These are phyloP conservation scores for Siderastrea siderea DNA, from an alignment of 92 coral and sea anemone genomes.

Conservation along the genomic window DNA sequence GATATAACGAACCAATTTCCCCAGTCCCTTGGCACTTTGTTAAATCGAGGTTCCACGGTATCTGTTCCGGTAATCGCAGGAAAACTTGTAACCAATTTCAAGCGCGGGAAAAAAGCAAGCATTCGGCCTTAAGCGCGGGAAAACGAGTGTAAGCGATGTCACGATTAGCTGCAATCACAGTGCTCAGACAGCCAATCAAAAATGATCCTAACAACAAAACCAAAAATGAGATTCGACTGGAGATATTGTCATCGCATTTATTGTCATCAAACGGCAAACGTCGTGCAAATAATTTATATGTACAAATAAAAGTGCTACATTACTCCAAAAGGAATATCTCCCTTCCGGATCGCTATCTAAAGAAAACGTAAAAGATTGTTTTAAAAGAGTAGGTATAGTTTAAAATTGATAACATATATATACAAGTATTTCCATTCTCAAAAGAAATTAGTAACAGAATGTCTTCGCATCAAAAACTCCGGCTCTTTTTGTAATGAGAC, in stretches of 20 bases:
- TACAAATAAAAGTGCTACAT: not conserved
- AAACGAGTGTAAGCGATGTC: too few relatives aligned
- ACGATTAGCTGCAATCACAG: too few relatives aligned
- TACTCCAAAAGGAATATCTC: not conserved
- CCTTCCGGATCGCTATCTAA: not conserved
- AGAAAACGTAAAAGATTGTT: not conserved
- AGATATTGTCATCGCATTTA: not conserved
- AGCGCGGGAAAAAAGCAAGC: too few relatives aligned
- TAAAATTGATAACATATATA: not conserved
- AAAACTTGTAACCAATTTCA: too few relatives aligned
- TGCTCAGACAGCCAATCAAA: too few relatives aligned
- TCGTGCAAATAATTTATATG: constrained; percentile 34
- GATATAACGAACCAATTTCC: too few relatives aligned
- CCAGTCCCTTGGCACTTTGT: too few relatives aligned
- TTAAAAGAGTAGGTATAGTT: not conserved
- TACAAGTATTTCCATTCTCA: not conserved
- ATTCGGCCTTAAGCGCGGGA: too few relatives aligned
- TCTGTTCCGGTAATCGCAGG: too few relatives aligned
- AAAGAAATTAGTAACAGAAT: not conserved
- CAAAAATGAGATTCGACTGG: too few relatives aligned
- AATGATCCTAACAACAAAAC: not conserved
- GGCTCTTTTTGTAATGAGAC: not conserved
- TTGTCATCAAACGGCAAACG: not conserved
- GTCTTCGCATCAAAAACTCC: not conserved
- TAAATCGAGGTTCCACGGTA: too few relatives aligned